Percentiles rank a stretch among this genome's conserved stretches.
phyloP scores from a whole-genome alignment of 2,888 invertebrate species.

The Caenorhabditis sp. region DNA sequence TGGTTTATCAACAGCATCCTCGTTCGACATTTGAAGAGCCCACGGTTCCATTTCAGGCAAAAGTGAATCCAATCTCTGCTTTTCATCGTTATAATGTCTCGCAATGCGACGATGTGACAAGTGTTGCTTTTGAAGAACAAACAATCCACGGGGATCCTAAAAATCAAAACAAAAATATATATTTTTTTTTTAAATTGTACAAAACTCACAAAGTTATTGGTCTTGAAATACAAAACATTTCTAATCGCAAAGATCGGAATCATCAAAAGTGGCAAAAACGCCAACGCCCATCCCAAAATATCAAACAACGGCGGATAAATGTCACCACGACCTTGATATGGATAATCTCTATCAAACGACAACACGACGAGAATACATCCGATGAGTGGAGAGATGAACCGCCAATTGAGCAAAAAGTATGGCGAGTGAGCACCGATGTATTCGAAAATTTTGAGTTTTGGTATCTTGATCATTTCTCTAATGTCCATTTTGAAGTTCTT shows the following conservation, averaged over 20 bases:
- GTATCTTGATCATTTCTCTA: background rate
- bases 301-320: conserved; percentile 10
- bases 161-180: background rate
- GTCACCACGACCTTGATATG: background rate
- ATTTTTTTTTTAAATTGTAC: background rate
- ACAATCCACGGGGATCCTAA: background rate
- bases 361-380: conserved; percentile 13
- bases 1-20: too few relatives aligned
- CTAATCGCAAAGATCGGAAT: background rate
- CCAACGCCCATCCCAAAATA: conserved; percentile 5
- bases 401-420: conserved; percentile 11
- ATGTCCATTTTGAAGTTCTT: background rate
- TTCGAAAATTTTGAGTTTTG: background rate
- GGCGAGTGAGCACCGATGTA: conserved; percentile 12
- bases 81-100: background rate
- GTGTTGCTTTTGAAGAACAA: conserved; percentile 6
- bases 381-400: conserved; percentile 9
- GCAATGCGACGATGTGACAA: background rate
- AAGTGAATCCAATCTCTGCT: background rate
- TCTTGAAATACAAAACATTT: background rate
- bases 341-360: conserved; percentile 4
- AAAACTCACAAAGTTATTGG: background rate
- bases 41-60: conserved; percentile 1
- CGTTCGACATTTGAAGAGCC: background rate
- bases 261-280: conserved; percentile 8